These are phyloP conservation scores for Megalonaias nervosa DNA, from an alignment of 1,140 invertebrate species.

Conservation along the genomic window DNA sequence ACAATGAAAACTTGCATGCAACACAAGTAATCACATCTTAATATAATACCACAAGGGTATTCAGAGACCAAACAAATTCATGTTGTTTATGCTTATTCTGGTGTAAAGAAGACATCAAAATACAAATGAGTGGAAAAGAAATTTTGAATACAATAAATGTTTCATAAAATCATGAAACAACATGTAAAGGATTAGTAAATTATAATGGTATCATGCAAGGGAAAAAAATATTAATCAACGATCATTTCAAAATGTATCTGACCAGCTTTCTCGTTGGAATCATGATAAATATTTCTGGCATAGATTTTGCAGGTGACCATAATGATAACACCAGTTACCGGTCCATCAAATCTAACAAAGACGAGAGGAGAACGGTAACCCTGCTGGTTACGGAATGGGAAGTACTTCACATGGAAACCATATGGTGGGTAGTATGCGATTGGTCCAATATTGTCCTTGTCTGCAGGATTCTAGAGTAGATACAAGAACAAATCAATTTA, in stretches of 20 bases:
- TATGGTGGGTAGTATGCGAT: constrained; percentile 59
- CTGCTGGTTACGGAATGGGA: constrained; percentile 67
- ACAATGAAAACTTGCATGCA: no score
- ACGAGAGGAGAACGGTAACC: constrained; percentile 66
- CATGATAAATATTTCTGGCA: constrained; percentile 89
- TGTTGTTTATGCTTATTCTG: no score
- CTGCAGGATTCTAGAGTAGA: constrained; percentile 58
- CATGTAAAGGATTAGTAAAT: no score
- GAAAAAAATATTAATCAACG: constrained; percentile 82
- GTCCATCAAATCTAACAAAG: constrained; percentile 59
- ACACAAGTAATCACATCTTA: no score
- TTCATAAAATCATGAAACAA: no score
- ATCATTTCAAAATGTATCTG: constrained; percentile 96
- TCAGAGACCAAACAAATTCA: no score
- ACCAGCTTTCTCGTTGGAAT: constrained; percentile 89
- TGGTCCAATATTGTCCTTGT: constrained; percentile 62
- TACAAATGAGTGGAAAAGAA: no score
- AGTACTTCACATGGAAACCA: constrained; percentile 63
- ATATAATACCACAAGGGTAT: no score
- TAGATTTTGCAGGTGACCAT: constrained; percentile 66
- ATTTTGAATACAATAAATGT: no score
- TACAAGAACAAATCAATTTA: no score
- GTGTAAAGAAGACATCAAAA: no score
- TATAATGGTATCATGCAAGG: background rate
- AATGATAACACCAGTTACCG: constrained; percentile 50